These are phyloP conservation scores for Watsonalla cultraria DNA, from an alignment of 2,888 invertebrate species.

Conservation along the genomic window DNA sequence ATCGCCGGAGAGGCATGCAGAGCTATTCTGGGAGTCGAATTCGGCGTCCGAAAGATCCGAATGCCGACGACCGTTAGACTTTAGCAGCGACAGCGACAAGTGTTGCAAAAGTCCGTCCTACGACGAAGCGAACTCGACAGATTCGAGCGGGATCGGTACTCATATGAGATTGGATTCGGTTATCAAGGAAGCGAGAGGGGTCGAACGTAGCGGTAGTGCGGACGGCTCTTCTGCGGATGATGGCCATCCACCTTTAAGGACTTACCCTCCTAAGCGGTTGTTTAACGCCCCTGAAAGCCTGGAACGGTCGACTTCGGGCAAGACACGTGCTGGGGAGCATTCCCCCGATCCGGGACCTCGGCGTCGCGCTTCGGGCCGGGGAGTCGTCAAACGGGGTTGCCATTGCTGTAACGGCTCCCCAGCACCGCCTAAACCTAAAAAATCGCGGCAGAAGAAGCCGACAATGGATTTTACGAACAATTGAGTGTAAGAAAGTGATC, in stretches of 20 bases:
- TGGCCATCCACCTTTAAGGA: slow-evolving; percentile 55
- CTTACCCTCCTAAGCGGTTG: slow-evolving; percentile 56
- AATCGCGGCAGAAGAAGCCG: slow-evolving; percentile 52
- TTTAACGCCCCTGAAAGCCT: slow-evolving; percentile 29
- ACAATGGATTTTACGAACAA: slow-evolving; percentile 41
- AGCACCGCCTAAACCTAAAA: slow-evolving; percentile 72
- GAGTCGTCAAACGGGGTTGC: slow-evolving; percentile 80
- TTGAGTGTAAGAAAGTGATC: slow-evolving; percentile 4
- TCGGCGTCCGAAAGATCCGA: slow-evolving; percentile 61
- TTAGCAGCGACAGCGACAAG: slow-evolving; percentile 71
- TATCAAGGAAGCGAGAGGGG: slow-evolving; percentile 60
- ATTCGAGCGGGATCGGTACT: slow-evolving; percentile 57
- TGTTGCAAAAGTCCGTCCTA: slow-evolving; percentile 67
- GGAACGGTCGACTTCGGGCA: slow-evolving; percentile 65
- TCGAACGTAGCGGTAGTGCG: slow-evolving; percentile 46
- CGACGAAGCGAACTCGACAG: slow-evolving; percentile 66
- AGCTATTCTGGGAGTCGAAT: slow-evolving; percentile 70
- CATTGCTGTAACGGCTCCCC: slow-evolving; percentile 80
- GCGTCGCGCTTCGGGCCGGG: slow-evolving; percentile 67
- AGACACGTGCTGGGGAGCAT: slow-evolving; percentile 47
- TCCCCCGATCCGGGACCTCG: slow-evolving; percentile 36
- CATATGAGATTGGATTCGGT: slow-evolving; percentile 68
- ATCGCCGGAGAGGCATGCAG: slow-evolving; percentile 59
- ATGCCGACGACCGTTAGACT: slow-evolving; percentile 51
- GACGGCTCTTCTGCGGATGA: slow-evolving; percentile 57